These are phyloP conservation scores for Hirtodrosophila trivittata DNA, from an alignment of 2,888 invertebrate species.

Conservation along the genomic window DNA sequence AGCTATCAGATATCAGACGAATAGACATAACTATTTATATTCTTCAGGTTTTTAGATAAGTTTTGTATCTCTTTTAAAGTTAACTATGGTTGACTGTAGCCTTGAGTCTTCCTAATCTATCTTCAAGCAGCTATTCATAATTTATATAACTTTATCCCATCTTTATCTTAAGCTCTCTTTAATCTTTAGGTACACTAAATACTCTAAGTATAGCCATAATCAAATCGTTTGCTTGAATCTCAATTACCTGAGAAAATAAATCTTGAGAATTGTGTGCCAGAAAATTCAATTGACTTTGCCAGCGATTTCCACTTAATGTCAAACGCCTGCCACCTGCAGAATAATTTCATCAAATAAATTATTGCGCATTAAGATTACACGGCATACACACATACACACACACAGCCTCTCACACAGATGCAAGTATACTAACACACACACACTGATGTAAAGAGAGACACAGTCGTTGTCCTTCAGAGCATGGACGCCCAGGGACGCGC, in stretches of 20 bases:
- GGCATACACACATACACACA: conserved; percentile 8
- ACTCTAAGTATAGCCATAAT: background rate
- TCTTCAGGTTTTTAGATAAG: too few species aligned
- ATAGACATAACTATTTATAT: too few species aligned
- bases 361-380: conserved; percentile 58
- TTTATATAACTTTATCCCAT: too few species aligned
- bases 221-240: conserved; percentile 1
- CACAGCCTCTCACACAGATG: conserved; percentile 5
- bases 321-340: conserved; percentile 32
- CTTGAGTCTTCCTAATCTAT: too few species aligned
- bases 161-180: too few species aligned
- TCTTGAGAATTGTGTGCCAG: conserved; percentile 2
- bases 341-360: conserved; percentile 61
- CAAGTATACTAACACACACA: conserved; percentile 19
- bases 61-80: too few species aligned
- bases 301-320: conserved; percentile 40
- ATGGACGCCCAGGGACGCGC: conserved; percentile 57
- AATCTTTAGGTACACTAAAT: too few species aligned
- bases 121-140: too few species aligned
- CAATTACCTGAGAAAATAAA: conserved; percentile 17
- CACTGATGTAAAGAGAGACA: conserved; percentile 1
- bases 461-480: conserved; percentile 52
- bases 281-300: conserved; percentile 45
- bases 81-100: too few species aligned
- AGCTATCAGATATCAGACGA: too few species aligned